These are phyloP conservation scores for Sebastolobus alascanus DNA, from an alignment of 2,797 vertebrate genomes.

Conservation along the genomic window DNA sequence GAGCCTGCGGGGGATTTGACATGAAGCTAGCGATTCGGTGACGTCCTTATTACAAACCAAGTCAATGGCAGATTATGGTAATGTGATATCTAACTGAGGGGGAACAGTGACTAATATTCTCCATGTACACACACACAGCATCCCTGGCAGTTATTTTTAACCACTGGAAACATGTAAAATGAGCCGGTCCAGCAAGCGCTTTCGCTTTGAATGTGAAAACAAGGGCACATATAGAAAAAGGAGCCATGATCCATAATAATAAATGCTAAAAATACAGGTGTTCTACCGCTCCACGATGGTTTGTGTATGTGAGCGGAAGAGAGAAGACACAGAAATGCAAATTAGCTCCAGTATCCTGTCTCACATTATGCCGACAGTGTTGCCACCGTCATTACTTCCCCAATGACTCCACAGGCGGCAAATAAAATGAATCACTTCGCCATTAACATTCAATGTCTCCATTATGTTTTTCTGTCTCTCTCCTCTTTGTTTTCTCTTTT, in stretches of 20 bases:
- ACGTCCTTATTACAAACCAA: slow-evolving; percentile 77
- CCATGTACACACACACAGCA: slow-evolving; percentile 55
- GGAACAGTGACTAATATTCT: slow-evolving; percentile 75
- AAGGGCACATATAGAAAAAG: slow-evolving; percentile 14
- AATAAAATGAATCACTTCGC: slow-evolving; percentile 41
- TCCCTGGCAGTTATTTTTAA: slow-evolving; percentile 74
- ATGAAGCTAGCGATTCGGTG: slow-evolving; percentile 71
- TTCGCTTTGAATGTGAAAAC: slow-evolving; percentile 31
- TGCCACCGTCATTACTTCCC: slow-evolving; percentile 38
- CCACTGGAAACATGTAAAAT: slow-evolving; percentile 56
- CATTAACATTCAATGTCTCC: slow-evolving; percentile 4
- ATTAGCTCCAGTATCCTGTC: slow-evolving; percentile 24
- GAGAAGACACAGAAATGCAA: slow-evolving; percentile 29
- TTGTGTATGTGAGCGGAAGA: neutral
- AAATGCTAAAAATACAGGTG: neutral
- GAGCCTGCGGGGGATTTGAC: slow-evolving; percentile 75
- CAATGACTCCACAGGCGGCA: slow-evolving; percentile 38
- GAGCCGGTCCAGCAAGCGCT: slow-evolving; percentile 32
- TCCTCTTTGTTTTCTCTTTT: slow-evolving; percentile 26
- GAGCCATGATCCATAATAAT: neutral
- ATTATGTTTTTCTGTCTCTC: neutral
- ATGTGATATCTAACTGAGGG: slow-evolving; percentile 77
- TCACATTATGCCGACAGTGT: slow-evolving; percentile 34
- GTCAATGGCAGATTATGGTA: slow-evolving; percentile 84
- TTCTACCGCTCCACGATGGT: neutral